Evolutionary conservation across 2,797 vertebrate genomes (phyloP).

Genomic region (Pseudomugil tenellus): DNA sequence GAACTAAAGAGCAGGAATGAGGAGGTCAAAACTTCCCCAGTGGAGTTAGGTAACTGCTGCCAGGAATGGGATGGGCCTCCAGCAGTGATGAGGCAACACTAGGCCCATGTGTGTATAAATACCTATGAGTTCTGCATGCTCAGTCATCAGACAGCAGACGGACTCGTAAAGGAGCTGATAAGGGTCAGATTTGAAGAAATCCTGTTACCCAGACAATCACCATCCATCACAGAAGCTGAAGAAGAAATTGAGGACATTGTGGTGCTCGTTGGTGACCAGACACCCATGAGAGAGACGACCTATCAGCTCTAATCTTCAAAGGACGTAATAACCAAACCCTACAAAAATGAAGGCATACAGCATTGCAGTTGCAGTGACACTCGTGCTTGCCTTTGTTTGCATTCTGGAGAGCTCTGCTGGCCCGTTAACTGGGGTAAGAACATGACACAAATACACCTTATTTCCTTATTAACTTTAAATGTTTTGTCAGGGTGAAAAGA

Average conservation of each 20-base stretch:
- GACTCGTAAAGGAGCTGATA: constrained; percentile 34
- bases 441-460: constrained; percentile 40
- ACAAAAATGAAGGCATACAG: constrained; percentile 80
- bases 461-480: constrained; percentile 51
- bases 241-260: constrained; percentile 49
- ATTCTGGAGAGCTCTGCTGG: constrained; percentile 67
- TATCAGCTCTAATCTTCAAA: constrained; percentile 52
- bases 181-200: constrained; percentile 57
- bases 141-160: constrained; percentile 32
- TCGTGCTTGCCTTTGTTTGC: constrained; percentile 80
- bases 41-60: constrained; percentile 71
- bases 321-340: constrained; percentile 47
- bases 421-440: constrained; percentile 77
- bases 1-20: constrained; percentile 28
- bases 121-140: constrained; percentile 26
- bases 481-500: constrained; percentile 54
- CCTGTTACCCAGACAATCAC: constrained; percentile 38
- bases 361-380: constrained; percentile 79
- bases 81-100: constrained; percentile 69
- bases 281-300: constrained; percentile 64
- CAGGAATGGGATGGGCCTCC: constrained; percentile 67
- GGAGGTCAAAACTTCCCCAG: constrained; percentile 65
- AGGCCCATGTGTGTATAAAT: constrained; percentile 69
- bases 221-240: constrained; percentile 53
- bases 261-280: constrained; percentile 44